A percentile compares a stretch with the other conserved stretches of the same genome.
Evolutionary conservation across 2,888 invertebrate species (phyloP).

Genomic region (Netelia fuscicornis): DNA sequence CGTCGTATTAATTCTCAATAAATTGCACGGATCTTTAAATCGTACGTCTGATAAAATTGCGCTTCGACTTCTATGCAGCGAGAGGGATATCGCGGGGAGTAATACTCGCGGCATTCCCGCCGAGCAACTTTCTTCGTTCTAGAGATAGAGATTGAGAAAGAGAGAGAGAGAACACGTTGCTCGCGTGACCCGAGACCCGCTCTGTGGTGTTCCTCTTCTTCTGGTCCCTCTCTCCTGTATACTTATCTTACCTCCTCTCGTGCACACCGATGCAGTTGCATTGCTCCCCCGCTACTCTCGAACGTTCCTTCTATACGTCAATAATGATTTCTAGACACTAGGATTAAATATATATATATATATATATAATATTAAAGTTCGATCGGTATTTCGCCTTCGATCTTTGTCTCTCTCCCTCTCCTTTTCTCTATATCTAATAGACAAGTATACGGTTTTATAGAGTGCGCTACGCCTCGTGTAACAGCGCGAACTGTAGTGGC

Average conservation of each 20-base stretch:
- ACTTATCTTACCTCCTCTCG: slow-evolving; percentile 45
- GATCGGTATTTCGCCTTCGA: slow-evolving; percentile 52
- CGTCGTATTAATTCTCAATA: neutral
- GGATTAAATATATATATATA: slow-evolving; percentile 3
- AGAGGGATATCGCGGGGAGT: slow-evolving; percentile 27
- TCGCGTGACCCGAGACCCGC: slow-evolving; percentile 72
- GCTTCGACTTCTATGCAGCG: slow-evolving; percentile 18
- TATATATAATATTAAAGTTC: slow-evolving; percentile 24
- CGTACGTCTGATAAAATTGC: slow-evolving; percentile 6
- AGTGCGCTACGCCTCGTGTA: slow-evolving; percentile 26
- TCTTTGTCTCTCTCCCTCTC: slow-evolving; percentile 34
- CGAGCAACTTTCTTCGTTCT: slow-evolving; percentile 66
- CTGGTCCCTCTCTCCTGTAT: slow-evolving; percentile 43
- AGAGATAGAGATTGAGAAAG: neutral
- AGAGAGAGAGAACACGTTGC: slow-evolving; percentile 25
- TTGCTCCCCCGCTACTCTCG: slow-evolving; percentile 31
- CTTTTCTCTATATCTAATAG: slow-evolving; percentile 37
- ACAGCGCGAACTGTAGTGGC: slow-evolving; percentile 39
- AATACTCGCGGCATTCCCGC: slow-evolving; percentile 33
- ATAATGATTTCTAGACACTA: slow-evolving; percentile 57
- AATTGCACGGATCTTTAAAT: neutral
- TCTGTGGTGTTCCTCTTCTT: slow-evolving; percentile 62
- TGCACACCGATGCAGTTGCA: slow-evolving; percentile 16
- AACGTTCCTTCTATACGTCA: slow-evolving; percentile 30
- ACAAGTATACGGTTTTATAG: slow-evolving; percentile 20